A percentile compares a stretch with the other conserved stretches of the same genome.
Conservation (phyloP, 2,113 vertebrate species). For the Cygnus atratus region DNA sequence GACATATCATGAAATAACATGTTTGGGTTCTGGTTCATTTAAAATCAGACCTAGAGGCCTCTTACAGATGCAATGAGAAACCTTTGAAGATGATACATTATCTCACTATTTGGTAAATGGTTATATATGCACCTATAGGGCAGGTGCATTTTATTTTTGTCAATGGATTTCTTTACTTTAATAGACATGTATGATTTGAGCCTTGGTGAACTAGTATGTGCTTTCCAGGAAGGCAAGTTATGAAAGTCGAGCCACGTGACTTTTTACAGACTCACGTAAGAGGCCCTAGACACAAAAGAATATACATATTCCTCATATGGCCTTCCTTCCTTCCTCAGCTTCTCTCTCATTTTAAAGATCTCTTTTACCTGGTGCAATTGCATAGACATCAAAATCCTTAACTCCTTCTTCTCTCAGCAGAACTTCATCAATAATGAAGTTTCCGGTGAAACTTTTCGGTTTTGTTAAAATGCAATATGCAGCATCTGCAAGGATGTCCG, state of each 20-base stretch:
- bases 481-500: slow-evolving; percentile 93
- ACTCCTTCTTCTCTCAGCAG: slow-evolving; percentile 87
- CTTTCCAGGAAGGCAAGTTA: not conserved
- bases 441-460: slow-evolving; percentile 87
- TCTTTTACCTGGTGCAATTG: slow-evolving; percentile 87
- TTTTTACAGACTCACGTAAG: not conserved
- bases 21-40: not conserved
- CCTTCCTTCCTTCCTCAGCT: not conserved
- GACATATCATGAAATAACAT: not conserved
- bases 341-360: not conserved
- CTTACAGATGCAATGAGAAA: not conserved
- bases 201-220: not conserved
- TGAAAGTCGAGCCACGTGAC: not conserved
- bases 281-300: not conserved
- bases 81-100: not conserved
- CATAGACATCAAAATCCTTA: slow-evolving; percentile 88
- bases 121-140: not conserved
- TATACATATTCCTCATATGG: not conserved
- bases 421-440: slow-evolving; percentile 92
- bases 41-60: not conserved
- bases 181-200: not conserved
- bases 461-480: slow-evolving; percentile 90
- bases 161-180: not conserved
- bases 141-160: not conserved
- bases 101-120: not conserved